Evolutionary conservation across 92 coral and sea anemone species (phyloP).

Genomic region (Zoanthus solanderi): DNA sequence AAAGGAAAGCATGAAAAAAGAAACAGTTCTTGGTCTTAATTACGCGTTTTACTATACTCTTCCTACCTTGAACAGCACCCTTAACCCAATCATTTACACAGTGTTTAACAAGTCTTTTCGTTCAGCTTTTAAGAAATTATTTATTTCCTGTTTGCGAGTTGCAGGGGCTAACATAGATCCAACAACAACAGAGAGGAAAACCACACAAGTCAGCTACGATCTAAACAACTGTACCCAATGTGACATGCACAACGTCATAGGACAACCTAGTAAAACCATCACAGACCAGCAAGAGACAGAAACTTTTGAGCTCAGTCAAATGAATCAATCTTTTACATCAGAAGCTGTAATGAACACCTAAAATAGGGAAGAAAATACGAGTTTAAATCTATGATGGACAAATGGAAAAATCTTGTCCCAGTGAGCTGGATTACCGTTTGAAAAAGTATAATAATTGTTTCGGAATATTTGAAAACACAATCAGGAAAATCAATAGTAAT

Average conservation of each 20-base stretch:
- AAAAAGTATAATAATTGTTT: too few species aligned
- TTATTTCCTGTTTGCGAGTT: background rate
- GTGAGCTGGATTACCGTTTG: too few species aligned
- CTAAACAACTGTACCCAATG: conserved; percentile 4
- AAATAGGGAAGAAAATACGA: background rate
- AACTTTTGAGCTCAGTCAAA: conserved; percentile 24
- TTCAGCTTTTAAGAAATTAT: conserved; percentile 36
- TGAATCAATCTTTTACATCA: background rate
- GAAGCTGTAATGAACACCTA: background rate
- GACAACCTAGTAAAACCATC: background rate
- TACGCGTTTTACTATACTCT: conserved; percentile 8
- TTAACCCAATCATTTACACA: conserved; percentile 36
- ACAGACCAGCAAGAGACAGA: conserved; percentile 8
- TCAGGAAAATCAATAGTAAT: too few species aligned
- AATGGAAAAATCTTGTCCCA: background rate
- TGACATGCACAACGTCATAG: background rate
- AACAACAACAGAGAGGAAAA: background rate
- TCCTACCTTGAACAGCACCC: conserved; percentile 34
- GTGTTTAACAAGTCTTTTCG: conserved; percentile 31
- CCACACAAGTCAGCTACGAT: conserved; percentile 32
- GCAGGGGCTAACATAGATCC: background rate
- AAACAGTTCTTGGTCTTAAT: background rate
- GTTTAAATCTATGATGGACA: too few species aligned
- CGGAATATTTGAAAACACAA: too few species aligned
- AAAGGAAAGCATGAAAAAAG: background rate